These are phyloP conservation scores for Ctenopoma kingsleyae DNA, from an alignment of 2,797 vertebrate species.

Conservation along the genomic window DNA sequence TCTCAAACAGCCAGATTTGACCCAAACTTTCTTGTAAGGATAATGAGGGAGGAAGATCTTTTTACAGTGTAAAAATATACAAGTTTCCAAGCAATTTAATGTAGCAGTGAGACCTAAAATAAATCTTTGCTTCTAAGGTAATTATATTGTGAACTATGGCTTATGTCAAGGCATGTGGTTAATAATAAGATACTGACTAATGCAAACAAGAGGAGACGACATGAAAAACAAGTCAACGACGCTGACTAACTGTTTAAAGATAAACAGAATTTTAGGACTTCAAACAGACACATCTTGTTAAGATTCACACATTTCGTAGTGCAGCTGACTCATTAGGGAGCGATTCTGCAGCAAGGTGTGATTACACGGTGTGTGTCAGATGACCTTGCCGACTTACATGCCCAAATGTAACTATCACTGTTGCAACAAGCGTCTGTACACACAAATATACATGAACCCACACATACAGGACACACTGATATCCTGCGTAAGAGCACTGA, in stretches of 20 bases:
- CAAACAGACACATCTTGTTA: neutral
- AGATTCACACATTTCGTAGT: constrained; percentile 7
- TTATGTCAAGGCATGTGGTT: neutral
- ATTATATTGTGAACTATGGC: neutral
- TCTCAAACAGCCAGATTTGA: constrained; percentile 13
- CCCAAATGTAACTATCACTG: neutral
- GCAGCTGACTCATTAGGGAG: constrained; percentile 8
- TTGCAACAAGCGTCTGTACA: neutral
- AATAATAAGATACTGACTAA: neutral
- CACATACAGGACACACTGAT: neutral
- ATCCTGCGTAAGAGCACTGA: neutral
- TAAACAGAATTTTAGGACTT: neutral
- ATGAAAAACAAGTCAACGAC: neutral
- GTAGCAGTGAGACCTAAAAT: neutral
- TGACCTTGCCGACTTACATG: constrained; percentile 15
- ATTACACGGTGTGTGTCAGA: constrained; percentile 4
- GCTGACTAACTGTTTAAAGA: neutral
- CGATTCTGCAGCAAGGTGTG: constrained; percentile 14
- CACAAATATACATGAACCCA: neutral
- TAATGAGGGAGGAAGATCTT: constrained; percentile 17
- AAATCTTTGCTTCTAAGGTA: neutral
- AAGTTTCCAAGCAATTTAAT: constrained; percentile 1
- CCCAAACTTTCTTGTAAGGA: constrained; percentile 9
- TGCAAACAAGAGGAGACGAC: constrained; percentile 1
- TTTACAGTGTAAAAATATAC: neutral